phyloP scores from a whole-genome alignment of 2,113 vertebrate species.

The Catagonus wagneri region DNA sequence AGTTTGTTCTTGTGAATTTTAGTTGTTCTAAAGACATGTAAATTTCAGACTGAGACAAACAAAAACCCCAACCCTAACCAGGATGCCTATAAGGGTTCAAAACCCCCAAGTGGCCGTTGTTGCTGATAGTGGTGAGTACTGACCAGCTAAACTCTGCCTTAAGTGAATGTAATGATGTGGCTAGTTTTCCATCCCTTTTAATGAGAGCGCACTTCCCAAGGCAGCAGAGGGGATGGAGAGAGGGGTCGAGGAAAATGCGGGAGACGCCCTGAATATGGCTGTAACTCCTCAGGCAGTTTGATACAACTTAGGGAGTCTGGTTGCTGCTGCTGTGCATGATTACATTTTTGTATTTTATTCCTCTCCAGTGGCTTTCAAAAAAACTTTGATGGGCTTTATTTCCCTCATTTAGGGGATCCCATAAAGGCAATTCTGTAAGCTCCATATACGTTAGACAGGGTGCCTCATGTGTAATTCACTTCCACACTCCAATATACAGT shows the following conservation, averaged over 20 bases:
- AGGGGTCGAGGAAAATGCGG: conserved; percentile 67
- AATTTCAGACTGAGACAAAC: conserved; percentile 86
- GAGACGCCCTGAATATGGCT: conserved; percentile 66
- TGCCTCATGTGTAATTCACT: conserved; percentile 61
- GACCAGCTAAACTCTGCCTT: conserved; percentile 80
- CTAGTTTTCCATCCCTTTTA: conserved; percentile 86
- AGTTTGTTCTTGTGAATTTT: conserved; percentile 91
- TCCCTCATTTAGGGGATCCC: conserved; percentile 49
- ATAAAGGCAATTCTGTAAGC: conserved; percentile 69
- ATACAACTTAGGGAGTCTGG: conserved; percentile 74
- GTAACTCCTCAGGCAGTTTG: conserved; percentile 77
- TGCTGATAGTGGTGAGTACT: conserved; percentile 70
- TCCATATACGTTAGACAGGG: conserved; percentile 51
- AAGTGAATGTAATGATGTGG: conserved; percentile 87
- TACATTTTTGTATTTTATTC: conserved; percentile 73
- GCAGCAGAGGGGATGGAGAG: not conserved
- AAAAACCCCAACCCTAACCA: conserved; percentile 72
- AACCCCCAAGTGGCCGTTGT: conserved; percentile 81
- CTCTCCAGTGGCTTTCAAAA: conserved; percentile 70
- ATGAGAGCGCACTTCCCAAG: conserved; percentile 84
- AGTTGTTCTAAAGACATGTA: conserved; percentile 90
- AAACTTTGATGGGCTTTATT: conserved; percentile 73
- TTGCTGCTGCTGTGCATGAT: conserved; percentile 66
- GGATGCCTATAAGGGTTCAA: conserved; percentile 78
- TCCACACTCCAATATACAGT: conserved; percentile 21